These are phyloP conservation scores for Aleiodes alternator DNA, from an alignment of 2,888 invertebrate species.

Conservation along the genomic window DNA sequence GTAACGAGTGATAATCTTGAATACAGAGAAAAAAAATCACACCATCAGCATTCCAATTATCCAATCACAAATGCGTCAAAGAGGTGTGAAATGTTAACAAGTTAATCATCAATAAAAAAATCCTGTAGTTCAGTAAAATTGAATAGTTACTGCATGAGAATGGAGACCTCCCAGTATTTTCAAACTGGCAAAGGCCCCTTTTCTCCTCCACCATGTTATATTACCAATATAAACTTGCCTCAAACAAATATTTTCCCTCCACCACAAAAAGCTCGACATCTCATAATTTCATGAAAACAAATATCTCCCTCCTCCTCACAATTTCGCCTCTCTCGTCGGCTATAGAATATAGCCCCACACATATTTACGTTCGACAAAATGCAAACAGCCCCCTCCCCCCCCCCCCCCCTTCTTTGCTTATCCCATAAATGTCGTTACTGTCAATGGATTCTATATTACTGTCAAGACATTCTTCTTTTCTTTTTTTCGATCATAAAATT, in stretches of 20 bases:
- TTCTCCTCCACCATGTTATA: slow-evolving; percentile 28
- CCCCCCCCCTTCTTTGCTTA: neutral
- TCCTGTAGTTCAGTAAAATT: neutral
- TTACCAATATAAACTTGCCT: neutral
- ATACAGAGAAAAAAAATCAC: no score
- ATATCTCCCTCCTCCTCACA: slow-evolving; percentile 33
- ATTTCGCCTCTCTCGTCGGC: slow-evolving; percentile 46
- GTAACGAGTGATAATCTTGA: no score
- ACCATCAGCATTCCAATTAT: no score
- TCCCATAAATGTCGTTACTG: slow-evolving; percentile 38
- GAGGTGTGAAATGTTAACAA: no score
- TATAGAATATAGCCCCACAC: slow-evolving; percentile 20
- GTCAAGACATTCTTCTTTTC: slow-evolving; percentile 6
- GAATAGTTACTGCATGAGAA: slow-evolving; percentile 26
- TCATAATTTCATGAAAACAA: slow-evolving; percentile 30
- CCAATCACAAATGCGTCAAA: no score
- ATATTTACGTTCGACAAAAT: slow-evolving; percentile 58
- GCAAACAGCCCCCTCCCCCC: slow-evolving; percentile 49
- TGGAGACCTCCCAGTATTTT: slow-evolving; percentile 40
- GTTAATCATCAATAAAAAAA: slow-evolving; percentile 36
- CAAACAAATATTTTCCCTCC: slow-evolving; percentile 4
- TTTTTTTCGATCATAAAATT: slow-evolving; percentile 55
- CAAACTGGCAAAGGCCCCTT: slow-evolving; percentile 38
- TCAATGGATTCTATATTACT: slow-evolving; percentile 51
- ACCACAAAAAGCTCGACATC: slow-evolving; percentile 4